phyloP scores from a whole-genome alignment of 2,797 vertebrate genomes.

The Myiothlypis chrysogaster region DNA sequence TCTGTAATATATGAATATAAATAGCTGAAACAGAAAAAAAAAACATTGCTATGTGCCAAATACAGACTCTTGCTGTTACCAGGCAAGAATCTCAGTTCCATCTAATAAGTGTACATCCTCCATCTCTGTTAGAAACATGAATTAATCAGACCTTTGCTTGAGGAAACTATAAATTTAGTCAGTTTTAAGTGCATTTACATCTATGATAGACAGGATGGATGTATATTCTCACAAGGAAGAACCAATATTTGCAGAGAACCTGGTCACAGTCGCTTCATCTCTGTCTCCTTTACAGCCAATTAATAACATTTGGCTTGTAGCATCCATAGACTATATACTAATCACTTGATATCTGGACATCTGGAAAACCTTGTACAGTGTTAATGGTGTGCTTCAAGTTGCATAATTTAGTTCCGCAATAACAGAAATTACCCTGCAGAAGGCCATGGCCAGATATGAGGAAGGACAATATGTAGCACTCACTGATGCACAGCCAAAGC shows the following conservation, averaged over 20 bases:
- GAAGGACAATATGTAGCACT: neutral
- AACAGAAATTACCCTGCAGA: constrained; percentile 14
- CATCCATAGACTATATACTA: neutral
- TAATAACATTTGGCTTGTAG: constrained; percentile 9
- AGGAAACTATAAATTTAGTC: neutral
- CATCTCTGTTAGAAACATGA: neutral
- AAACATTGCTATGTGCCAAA: neutral
- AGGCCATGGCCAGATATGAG: neutral
- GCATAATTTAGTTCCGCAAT: neutral
- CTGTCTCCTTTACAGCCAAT: neutral
- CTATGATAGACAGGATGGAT: neutral
- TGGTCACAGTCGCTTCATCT: neutral
- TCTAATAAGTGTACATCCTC: neutral
- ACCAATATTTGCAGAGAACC: neutral
- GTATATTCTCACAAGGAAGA: neutral
- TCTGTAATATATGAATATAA: neutral
- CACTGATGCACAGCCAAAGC: neutral
- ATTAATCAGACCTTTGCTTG: neutral
- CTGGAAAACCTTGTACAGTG: constrained; percentile 16
- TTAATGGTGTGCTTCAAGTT: constrained; percentile 14
- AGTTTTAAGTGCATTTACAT: neutral
- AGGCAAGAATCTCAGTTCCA: neutral
- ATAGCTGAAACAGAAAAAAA: neutral
- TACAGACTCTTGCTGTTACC: neutral
- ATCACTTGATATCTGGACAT: constrained; percentile 16